phyloP scores from a whole-genome alignment of 2,113 vertebrate species.

The Rhinogobius similis region DNA sequence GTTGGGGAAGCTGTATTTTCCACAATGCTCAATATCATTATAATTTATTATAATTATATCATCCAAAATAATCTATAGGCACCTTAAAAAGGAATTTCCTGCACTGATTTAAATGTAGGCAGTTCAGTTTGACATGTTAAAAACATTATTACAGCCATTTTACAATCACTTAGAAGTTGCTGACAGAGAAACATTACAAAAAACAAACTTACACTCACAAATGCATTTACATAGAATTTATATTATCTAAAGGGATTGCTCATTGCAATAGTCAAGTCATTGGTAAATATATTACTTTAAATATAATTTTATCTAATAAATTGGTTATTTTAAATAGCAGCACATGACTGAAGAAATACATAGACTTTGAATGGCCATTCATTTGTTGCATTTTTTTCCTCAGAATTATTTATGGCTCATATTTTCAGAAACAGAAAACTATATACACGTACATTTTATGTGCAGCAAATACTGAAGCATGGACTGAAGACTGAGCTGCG shows the following conservation, averaged over 20 bases:
- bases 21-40: background rate
- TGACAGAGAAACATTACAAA: background rate
- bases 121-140: background rate
- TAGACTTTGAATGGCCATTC: background rate
- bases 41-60: background rate
- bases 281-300: background rate
- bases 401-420: conserved; percentile 7
- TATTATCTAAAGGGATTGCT: conserved; percentile 11
- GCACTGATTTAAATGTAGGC: background rate
- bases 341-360: conserved; percentile 1
- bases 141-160: background rate
- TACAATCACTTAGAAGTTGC: background rate
- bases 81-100: background rate
- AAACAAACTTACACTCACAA: background rate
- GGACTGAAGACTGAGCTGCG: background rate
- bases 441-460: background rate
- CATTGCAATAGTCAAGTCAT: conserved; percentile 1
- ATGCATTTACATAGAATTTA: background rate
- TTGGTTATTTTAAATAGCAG: background rate
- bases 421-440: background rate
- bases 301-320: background rate
- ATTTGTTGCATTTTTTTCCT: too few relatives aligned
- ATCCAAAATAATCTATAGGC: background rate
- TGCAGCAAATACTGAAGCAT: background rate
- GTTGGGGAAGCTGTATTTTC: too few relatives aligned